Percentiles rank a stretch among this genome's conserved stretches.
Evolutionary conservation across 2,888 invertebrate species (phyloP).

Genomic region (Podotricha telesiphe): DNA sequence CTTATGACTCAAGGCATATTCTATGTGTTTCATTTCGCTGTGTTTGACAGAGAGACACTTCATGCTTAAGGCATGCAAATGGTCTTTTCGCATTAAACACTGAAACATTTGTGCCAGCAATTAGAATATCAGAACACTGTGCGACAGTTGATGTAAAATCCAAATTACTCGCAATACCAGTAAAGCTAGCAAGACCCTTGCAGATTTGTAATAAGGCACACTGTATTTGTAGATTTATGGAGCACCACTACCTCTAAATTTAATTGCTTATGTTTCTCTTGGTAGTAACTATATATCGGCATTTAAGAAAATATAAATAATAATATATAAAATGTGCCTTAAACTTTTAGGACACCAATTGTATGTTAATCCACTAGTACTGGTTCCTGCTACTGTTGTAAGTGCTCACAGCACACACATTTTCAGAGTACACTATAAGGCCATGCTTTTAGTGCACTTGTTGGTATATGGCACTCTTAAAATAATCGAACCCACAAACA

Average conservation of each 20-base stretch:
- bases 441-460: too few relatives aligned
- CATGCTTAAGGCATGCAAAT: slow-evolving; percentile 89
- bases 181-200: slow-evolving; percentile 76
- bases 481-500: too few relatives aligned
- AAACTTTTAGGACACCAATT: slow-evolving; percentile 49
- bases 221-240: slow-evolving; percentile 86
- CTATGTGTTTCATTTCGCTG: slow-evolving; percentile 89
- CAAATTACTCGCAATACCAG: slow-evolving; percentile 77
- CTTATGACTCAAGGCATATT: slow-evolving; percentile 87
- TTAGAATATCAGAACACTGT: slow-evolving; percentile 79
- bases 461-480: too few relatives aligned
- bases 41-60: slow-evolving; percentile 86
- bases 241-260: slow-evolving; percentile 84
- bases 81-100: slow-evolving; percentile 86
- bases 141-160: slow-evolving; percentile 77
- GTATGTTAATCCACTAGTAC: slow-evolving; percentile 52
- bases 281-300: slow-evolving; percentile 80
- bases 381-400: too few relatives aligned
- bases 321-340: slow-evolving; percentile 59
- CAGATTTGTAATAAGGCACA: slow-evolving; percentile 89
- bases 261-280: slow-evolving; percentile 71
- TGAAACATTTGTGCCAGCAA: slow-evolving; percentile 81
- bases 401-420: too few relatives aligned
- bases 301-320: slow-evolving; percentile 53
- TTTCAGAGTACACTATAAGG: too few relatives aligned